Evolutionary conservation across 2,888 invertebrate species (phyloP).

Genomic region (Caenorhabditis imperialis): DNA sequence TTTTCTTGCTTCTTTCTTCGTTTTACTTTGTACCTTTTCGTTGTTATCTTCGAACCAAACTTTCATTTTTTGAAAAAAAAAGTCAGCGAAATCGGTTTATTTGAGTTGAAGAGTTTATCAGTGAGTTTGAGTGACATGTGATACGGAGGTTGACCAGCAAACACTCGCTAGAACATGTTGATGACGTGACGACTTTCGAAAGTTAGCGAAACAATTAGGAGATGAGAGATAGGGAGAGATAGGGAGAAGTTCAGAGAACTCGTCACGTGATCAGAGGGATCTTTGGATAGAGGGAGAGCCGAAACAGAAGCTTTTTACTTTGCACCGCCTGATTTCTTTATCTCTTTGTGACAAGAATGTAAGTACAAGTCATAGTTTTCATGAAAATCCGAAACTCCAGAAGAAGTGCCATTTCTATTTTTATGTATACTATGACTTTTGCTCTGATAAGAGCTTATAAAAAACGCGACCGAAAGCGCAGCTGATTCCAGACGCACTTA

Average conservation of each 20-base stretch:
- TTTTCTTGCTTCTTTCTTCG: conserved; percentile 4
- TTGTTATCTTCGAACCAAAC: conserved; percentile 1
- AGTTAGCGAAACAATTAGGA: conserved; percentile 21
- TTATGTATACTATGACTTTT: neutral
- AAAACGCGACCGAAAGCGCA: conserved; percentile 21
- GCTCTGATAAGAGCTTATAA: neutral
- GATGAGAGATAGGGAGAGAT: too few relatives aligned
- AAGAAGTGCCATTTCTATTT: neutral
- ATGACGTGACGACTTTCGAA: conserved; percentile 1
- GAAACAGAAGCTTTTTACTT: too few relatives aligned
- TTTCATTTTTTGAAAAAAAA: conserved; percentile 17
- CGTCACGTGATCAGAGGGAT: too few relatives aligned
- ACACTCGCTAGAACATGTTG: conserved; percentile 27
- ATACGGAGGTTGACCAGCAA: conserved; percentile 9
- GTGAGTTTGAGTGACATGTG: conserved; percentile 22
- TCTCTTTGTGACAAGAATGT: too few relatives aligned
- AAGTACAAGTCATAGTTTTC: too few relatives aligned
- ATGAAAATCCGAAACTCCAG: conserved; percentile 2
- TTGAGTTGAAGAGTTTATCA: conserved; percentile 14
- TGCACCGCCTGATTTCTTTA: too few relatives aligned
- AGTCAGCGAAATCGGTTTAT: conserved; percentile 4
- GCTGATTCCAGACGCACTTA: conserved; percentile 5
- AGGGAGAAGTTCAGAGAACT: too few relatives aligned
- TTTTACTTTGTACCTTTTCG: neutral
- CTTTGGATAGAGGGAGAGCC: too few relatives aligned